Evolutionary conservation across 2,888 invertebrate species (phyloP).

Genomic region (Geophilus truncorum): DNA sequence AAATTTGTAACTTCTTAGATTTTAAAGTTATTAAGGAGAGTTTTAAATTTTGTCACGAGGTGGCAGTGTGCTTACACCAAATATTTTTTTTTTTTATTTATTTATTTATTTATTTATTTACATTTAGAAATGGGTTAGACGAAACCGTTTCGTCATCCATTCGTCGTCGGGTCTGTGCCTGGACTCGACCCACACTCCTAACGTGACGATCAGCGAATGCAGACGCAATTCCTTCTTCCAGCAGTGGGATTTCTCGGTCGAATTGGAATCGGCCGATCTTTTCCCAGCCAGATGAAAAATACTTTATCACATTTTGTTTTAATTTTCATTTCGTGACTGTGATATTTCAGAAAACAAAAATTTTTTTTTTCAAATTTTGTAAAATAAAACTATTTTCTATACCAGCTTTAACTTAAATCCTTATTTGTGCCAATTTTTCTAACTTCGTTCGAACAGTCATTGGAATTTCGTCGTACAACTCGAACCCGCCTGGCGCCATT

Average conservation of each 20-base stretch:
- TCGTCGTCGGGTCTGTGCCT: conserved; percentile 37
- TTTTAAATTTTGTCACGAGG: conserved; percentile 28
- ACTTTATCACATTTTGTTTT: not conserved
- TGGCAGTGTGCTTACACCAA: too few relatives aligned
- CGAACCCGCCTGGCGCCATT: not conserved
- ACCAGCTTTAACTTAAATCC: not conserved
- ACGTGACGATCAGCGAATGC: conserved; percentile 34
- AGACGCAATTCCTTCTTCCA: conserved; percentile 37
- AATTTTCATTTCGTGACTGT: not conserved
- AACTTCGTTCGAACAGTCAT: not conserved
- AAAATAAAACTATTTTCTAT: not conserved
- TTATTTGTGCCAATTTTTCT: not conserved
- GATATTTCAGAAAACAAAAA: not conserved
- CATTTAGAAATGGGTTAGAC: conserved; percentile 38
- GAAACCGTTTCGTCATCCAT: conserved; percentile 37
- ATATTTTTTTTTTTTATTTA: not conserved
- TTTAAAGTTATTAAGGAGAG: too few relatives aligned
- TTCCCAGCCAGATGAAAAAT: not conserved
- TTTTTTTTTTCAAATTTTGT: not conserved
- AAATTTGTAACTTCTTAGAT: too few relatives aligned
- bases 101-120: not conserved
- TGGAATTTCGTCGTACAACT: not conserved
- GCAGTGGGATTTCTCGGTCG: conserved; percentile 40
- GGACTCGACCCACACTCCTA: conserved; percentile 36
- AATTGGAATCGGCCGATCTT: conserved; percentile 36